Conservation (phyloP, 2,888 invertebrate species). For the Tetranychus truncatus region DNA sequence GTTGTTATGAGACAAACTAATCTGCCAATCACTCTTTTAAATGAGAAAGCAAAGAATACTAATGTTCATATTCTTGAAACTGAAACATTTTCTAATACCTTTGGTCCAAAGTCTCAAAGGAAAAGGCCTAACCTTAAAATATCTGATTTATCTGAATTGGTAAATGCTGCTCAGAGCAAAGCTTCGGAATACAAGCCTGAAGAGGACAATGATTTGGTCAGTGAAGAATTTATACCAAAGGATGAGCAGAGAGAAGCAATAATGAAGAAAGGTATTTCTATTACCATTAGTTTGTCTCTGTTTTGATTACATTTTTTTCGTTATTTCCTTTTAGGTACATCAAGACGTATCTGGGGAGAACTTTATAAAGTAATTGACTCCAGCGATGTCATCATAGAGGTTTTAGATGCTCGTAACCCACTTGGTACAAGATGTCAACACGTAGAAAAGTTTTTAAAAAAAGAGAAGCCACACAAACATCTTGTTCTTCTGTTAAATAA, state of each 20-base stretch:
- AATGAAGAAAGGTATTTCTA: conserved; percentile 56
- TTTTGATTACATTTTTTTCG: not conserved
- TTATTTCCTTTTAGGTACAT: conserved; percentile 33
- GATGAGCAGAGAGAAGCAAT: conserved; percentile 76
- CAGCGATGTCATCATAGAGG: conserved; percentile 85
- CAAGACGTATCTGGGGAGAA: conserved; percentile 95
- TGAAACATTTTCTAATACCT: conserved; percentile 78
- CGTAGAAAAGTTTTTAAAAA: conserved; percentile 73
- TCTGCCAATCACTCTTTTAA: conserved; percentile 76
- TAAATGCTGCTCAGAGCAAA: conserved; percentile 50
- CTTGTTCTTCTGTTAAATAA: conserved; percentile 92
- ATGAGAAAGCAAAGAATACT: conserved; percentile 60
- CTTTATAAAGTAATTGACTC: conserved; percentile 94
- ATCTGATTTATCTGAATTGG: conserved; percentile 56
- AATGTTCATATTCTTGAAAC: conserved; percentile 87
- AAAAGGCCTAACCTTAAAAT: conserved; percentile 58
- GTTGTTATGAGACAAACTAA: conserved; percentile 91
- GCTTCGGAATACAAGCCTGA: conserved; percentile 56
- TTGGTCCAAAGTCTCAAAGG: conserved; percentile 79
- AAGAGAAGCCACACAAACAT: conserved; percentile 92
- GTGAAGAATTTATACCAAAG: conserved; percentile 55
- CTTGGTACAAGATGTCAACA: conserved; percentile 82
- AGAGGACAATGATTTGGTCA: conserved; percentile 56
- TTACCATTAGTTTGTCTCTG: conserved; percentile 36
- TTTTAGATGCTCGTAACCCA: conserved; percentile 92